These are phyloP conservation scores for Dromius quadrimaculatus DNA, from an alignment of 2,888 invertebrate genomes.

Conservation along the genomic window DNA sequence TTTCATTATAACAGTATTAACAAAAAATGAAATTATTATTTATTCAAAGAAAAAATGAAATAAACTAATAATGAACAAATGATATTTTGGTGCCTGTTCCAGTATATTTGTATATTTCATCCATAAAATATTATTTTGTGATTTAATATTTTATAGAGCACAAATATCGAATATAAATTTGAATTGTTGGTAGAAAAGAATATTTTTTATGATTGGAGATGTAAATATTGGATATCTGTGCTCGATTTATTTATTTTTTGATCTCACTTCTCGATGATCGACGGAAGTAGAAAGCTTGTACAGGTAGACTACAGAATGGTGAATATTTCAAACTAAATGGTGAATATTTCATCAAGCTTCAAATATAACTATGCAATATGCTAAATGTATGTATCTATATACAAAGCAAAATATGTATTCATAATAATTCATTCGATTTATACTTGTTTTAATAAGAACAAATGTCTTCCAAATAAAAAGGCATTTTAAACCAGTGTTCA, in stretches of 20 bases:
- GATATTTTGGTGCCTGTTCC: constrained; percentile 22
- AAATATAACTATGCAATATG: constrained; percentile 33
- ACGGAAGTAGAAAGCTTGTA: constrained; percentile 6
- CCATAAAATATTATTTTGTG: too few relatives aligned
- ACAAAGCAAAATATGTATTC: constrained; percentile 61
- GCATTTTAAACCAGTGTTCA: constrained; percentile 61
- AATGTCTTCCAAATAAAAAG: constrained; percentile 68
- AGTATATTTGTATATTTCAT: too few relatives aligned
- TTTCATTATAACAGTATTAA: constrained; percentile 54
- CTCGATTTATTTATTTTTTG: background rate
- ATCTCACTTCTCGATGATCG: constrained; percentile 6
- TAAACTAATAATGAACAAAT: constrained; percentile 51
- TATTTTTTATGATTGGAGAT: too few relatives aligned
- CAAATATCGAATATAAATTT: too few relatives aligned
- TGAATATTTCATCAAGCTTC: constrained; percentile 31
- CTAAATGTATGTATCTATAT: constrained; percentile 60
- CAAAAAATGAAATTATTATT: constrained; percentile 50
- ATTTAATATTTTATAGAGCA: too few relatives aligned
- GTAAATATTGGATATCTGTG: background rate
- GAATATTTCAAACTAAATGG: background rate
- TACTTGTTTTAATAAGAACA: constrained; percentile 66
- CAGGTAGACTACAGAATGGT: constrained; percentile 11
- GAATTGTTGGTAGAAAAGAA: too few relatives aligned
- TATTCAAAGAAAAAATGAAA: constrained; percentile 40
- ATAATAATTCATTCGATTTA: constrained; percentile 66